These are phyloP conservation scores for Dromas ardeola DNA, from an alignment of 2,113 vertebrate genomes.

Conservation along the genomic window DNA sequence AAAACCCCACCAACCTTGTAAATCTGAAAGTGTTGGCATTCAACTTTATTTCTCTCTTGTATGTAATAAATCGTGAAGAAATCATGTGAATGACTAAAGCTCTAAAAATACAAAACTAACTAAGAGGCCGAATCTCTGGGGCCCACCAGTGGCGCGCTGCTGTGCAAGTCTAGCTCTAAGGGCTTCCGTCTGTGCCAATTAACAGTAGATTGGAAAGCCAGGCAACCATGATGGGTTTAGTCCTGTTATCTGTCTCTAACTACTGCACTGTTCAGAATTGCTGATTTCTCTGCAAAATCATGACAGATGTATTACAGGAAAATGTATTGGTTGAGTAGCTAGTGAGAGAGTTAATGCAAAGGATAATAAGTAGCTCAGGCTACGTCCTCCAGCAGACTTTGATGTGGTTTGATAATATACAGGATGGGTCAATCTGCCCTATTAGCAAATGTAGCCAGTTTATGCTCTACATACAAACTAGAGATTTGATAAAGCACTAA, in stretches of 20 bases:
- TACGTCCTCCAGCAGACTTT: constrained; percentile 22
- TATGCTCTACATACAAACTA: constrained; percentile 70
- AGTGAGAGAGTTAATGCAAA: constrained; percentile 27
- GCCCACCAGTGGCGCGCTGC: background rate
- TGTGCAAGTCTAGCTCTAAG: background rate
- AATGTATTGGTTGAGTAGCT: constrained; percentile 13
- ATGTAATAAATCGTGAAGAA: background rate
- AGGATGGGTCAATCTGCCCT: constrained; percentile 20
- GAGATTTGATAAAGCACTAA: constrained; percentile 66
- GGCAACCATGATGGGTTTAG: background rate
- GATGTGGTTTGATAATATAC: constrained; percentile 16
- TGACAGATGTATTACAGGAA: background rate
- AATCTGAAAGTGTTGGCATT: background rate
- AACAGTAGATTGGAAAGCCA: constrained; percentile 32
- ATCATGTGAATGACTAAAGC: constrained; percentile 31
- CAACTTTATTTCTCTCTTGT: background rate
- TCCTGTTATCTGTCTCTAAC: background rate
- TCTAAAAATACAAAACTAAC: constrained; percentile 39
- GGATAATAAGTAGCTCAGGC: constrained; percentile 29
- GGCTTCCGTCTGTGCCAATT: constrained; percentile 15
- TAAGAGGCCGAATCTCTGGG: background rate
- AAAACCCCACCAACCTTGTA: background rate
- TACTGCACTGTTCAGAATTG: background rate
- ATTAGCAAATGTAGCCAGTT: constrained; percentile 41
- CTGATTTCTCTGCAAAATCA: constrained; percentile 19